A percentile compares a stretch with the other conserved stretches of the same genome.
phyloP scores from a whole-genome alignment of 2,113 vertebrate genomes.

The Nannospalax galili region DNA sequence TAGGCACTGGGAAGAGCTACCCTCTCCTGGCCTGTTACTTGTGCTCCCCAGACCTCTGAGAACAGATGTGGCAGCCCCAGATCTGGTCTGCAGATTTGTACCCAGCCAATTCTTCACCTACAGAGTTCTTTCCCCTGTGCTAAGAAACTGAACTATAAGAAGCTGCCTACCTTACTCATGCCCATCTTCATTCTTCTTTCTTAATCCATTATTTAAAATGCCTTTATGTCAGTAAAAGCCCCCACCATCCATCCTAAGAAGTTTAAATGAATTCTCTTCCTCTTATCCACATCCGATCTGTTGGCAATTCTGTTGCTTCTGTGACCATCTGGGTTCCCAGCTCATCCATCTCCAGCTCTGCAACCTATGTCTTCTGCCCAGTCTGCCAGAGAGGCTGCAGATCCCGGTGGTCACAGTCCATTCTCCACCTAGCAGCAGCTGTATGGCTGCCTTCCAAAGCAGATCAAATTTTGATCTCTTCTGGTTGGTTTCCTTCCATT shows the following conservation, averaged over 20 bases:
- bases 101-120: rapidly evolving
- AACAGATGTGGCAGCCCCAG: neutral
- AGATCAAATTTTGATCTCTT: neutral
- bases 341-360: neutral
- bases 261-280: neutral
- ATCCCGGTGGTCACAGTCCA: too few species aligned
- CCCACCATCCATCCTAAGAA: neutral
- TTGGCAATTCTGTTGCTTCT: neutral
- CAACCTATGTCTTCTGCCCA: neutral
- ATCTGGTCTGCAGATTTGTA: neutral
- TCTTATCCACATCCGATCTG: neutral
- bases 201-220: neutral
- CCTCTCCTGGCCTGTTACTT: neutral
- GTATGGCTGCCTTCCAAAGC: neutral
- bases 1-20: neutral
- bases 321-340: neutral
- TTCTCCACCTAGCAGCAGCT: neutral
- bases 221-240: neutral
- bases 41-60: neutral
- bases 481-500: neutral
- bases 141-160: neutral
- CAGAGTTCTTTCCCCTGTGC: rapidly evolving
- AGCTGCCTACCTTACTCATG: neutral
- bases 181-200: neutral
- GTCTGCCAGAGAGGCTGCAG: neutral